These are phyloP conservation scores for Ornithorhynchus anatinus DNA, from an alignment of 2,113 vertebrate genomes.

Conservation along the genomic window DNA sequence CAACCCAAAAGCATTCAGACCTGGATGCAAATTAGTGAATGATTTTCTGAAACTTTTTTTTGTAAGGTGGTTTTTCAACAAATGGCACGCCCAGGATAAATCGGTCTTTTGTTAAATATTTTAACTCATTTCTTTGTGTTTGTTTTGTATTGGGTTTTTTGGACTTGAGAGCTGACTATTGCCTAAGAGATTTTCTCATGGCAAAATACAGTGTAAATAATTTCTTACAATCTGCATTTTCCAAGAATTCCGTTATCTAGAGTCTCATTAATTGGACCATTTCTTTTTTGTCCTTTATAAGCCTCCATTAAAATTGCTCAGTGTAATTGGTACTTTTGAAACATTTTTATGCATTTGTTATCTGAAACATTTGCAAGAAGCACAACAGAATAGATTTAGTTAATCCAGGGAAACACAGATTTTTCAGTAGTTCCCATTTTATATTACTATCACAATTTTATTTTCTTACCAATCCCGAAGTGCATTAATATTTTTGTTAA, in stretches of 20 bases:
- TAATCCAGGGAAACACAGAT: slow-evolving; percentile 47
- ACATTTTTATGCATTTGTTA: slow-evolving; percentile 66
- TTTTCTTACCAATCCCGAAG: slow-evolving; percentile 51
- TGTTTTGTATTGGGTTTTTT: slow-evolving; percentile 51
- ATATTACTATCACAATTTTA: slow-evolving; percentile 32
- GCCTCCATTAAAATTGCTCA: slow-evolving; percentile 65
- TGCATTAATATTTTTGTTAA: slow-evolving; percentile 14
- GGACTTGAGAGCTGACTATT: slow-evolving; percentile 64
- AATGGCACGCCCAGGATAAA: slow-evolving; percentile 60
- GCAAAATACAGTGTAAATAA: slow-evolving; percentile 72
- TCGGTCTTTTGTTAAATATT: slow-evolving; percentile 36
- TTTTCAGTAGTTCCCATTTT: slow-evolving; percentile 48
- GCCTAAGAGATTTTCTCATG: slow-evolving; percentile 69
- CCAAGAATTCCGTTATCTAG: slow-evolving; percentile 58
- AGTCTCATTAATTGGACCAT: slow-evolving; percentile 58
- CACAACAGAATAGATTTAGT: slow-evolving; percentile 62
- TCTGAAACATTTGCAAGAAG: slow-evolving; percentile 56
- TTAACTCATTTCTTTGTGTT: slow-evolving; percentile 44
- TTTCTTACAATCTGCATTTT: slow-evolving; percentile 64
- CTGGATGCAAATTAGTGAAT: slow-evolving; percentile 43
- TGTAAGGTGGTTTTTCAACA: slow-evolving; percentile 58
- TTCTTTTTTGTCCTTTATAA: slow-evolving; percentile 61
- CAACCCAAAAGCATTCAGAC: slow-evolving; percentile 47
- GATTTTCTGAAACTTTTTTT: slow-evolving; percentile 57
- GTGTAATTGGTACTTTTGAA: slow-evolving; percentile 58